phyloP scores from a whole-genome alignment of 2,113 vertebrate species.

The Plecotus auritus region DNA sequence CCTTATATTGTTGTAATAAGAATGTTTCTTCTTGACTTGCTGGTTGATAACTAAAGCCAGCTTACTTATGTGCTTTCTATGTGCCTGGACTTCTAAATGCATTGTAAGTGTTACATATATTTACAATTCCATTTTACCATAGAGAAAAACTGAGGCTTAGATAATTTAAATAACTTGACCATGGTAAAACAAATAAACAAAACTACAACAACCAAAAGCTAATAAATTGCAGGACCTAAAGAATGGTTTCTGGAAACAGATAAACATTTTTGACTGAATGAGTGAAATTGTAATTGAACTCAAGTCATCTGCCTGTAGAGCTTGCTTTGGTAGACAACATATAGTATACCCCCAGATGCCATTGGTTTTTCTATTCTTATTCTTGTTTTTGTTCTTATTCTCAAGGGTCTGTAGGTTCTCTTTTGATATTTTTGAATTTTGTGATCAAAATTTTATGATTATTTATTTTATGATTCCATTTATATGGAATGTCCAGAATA shows the following conservation, averaged over 20 bases:
- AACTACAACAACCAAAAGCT: background rate
- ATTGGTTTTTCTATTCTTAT: background rate
- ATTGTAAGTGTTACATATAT: background rate
- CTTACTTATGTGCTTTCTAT: background rate
- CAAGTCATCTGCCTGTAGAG: background rate
- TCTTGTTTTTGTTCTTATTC: background rate
- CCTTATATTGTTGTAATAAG: background rate
- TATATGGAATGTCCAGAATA: too few relatives aligned
- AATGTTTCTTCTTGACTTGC: background rate
- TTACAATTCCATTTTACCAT: background rate
- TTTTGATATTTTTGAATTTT: background rate
- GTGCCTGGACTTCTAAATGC: background rate
- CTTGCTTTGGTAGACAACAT: background rate
- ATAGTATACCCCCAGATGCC: background rate
- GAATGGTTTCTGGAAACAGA: background rate
- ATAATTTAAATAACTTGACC: background rate
- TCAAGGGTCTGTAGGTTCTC: background rate
- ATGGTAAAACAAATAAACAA: background rate
- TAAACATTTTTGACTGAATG: background rate
- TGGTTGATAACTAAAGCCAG: background rate
- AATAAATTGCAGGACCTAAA: background rate
- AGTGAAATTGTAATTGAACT: background rate
- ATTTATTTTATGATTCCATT: background rate
- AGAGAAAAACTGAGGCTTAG: background rate
- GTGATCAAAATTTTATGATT: background rate